Percentiles rank a stretch among this genome's conserved stretches.
Conservation (phyloP, 2,888 invertebrate genomes). For the Coleophora flavipennella region DNA sequence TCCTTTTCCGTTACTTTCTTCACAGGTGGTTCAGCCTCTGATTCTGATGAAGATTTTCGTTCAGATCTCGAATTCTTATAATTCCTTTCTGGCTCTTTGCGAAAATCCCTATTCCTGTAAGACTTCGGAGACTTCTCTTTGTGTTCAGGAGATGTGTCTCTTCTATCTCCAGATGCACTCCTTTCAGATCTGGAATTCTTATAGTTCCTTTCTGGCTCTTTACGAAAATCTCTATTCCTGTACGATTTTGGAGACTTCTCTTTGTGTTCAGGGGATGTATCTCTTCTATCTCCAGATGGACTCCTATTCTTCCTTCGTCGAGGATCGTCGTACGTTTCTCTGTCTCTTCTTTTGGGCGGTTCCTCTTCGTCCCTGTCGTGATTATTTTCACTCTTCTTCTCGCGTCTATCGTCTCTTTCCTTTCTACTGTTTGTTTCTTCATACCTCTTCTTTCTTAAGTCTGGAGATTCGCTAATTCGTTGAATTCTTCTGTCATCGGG, state of each 20-base stretch:
- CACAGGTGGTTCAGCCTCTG: constrained; percentile 34
- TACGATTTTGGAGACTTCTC: constrained; percentile 36
- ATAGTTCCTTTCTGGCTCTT: constrained; percentile 34
- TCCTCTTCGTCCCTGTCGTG: constrained; percentile 34
- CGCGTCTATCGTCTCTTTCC: constrained; percentile 25
- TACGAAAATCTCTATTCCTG: constrained; percentile 32
- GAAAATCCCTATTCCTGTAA: constrained; percentile 30
- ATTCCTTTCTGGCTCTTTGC: constrained; percentile 34
- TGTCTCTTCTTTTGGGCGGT: constrained; percentile 25
- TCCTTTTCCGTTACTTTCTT: constrained; percentile 30
- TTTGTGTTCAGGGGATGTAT: constrained; percentile 35
- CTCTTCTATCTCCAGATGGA: constrained; percentile 33
- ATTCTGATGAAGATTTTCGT: constrained; percentile 39
- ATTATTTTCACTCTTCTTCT: constrained; percentile 18
- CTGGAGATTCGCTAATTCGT: constrained; percentile 32
- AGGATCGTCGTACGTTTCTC: constrained; percentile 23
- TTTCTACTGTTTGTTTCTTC: constrained; percentile 27
- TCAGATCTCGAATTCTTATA: constrained; percentile 34
- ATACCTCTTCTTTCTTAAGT: constrained; percentile 24
- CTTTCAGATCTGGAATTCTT: constrained; percentile 36
- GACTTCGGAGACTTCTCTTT: constrained; percentile 37
- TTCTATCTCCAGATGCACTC: constrained; percentile 34
- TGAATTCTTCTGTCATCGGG: constrained; percentile 29
- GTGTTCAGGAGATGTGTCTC: constrained; percentile 37
- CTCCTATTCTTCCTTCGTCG: constrained; percentile 36